Base-by-base conservation (phyloP, 2,888 invertebrate species). In the Orthosia incerta region DNA sequence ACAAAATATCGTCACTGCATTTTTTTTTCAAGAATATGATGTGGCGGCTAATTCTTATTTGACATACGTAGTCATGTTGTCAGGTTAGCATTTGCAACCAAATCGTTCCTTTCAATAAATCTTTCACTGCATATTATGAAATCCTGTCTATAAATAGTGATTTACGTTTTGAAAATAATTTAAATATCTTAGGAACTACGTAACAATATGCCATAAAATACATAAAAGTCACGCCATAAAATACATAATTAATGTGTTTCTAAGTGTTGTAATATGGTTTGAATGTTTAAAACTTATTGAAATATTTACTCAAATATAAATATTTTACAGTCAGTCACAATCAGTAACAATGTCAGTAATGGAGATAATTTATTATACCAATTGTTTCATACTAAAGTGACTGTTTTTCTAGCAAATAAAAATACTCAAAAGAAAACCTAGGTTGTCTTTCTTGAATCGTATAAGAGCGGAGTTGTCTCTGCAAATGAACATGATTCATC, bases 361-460 rank as follows among this genome's bases (percentile, higher is more conserved):
- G 20, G 39, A 31, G 16, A 64, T 57, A 16, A 39, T 56, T 18
- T 57, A 18, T 16, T 39, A 64, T 9, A 39, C 11, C 12, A 12
- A 64, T 39, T 39, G 20, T 57, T 57, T 57, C 15, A 7, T 39
- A 53, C 16, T 56, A 20, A 13, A 2, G 9, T 9, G 13, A 18
- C 18, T 18, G 18, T 59, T 39, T 18, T 15, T 18, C 9, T 20
- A 31, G 18, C 16, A 9, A 18, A 20, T 31, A 39, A 39, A 31
- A 57, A 53, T 16, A 18, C 26, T 16, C 12, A 31, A 31, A 31
- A 20, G 18, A 59, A 39, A 23, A 18, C 13, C 13, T 59, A 18
- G 18, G 9, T 18, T 60, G 23, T 18, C 23, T 39, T 56, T 65
- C 59, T 65, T 65, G 60, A 59, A 60, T 59, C n/a, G n/a, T n/a